Percentiles rank a stretch among this genome's conserved stretches.
phyloP scores from a whole-genome alignment of 2,113 vertebrate genomes.

The Thamnaconus septentrionalis region DNA sequence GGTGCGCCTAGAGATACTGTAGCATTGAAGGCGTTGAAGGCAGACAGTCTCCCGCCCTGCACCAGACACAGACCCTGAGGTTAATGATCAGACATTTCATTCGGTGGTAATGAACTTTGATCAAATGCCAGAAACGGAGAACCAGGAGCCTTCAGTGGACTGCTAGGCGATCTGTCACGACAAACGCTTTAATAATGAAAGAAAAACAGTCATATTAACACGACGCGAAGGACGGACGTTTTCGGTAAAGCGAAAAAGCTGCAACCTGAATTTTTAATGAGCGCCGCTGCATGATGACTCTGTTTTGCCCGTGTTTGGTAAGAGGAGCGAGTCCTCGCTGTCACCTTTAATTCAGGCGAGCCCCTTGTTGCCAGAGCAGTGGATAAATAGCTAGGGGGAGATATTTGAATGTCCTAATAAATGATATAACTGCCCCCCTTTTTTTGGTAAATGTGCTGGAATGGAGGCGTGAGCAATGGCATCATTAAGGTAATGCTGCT shows the following conservation, averaged over 20 bases:
- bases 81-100: slow-evolving; percentile 62
- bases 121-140: slow-evolving; percentile 49
- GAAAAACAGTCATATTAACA: slow-evolving; percentile 63
- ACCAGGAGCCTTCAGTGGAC: slow-evolving; percentile 43
- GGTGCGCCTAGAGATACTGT: slow-evolving; percentile 9
- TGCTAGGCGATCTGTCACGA: slow-evolving; percentile 56
- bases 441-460: slow-evolving; percentile 52
- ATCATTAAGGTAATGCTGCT: slow-evolving; percentile 72
- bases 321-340: slow-evolving; percentile 44
- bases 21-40: slow-evolving; percentile 41
- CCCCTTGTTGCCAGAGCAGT: slow-evolving; percentile 47
- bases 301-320: slow-evolving; percentile 54
- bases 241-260: slow-evolving; percentile 47
- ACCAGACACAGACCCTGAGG: slow-evolving; percentile 30
- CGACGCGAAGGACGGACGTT: slow-evolving; percentile 52
- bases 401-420: slow-evolving; percentile 70
- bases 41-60: slow-evolving; percentile 15
- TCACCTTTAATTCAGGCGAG: slow-evolving; percentile 53
- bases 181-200: slow-evolving; percentile 67
- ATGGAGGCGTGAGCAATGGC: slow-evolving; percentile 62
- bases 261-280: slow-evolving; percentile 74
- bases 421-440: slow-evolving; percentile 47
- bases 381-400: slow-evolving; percentile 59
- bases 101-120: slow-evolving; percentile 58
- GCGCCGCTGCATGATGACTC: slow-evolving; percentile 48